Conservation (phyloP, 2,888 invertebrate species). For the Dryobotodes eremita region DNA sequence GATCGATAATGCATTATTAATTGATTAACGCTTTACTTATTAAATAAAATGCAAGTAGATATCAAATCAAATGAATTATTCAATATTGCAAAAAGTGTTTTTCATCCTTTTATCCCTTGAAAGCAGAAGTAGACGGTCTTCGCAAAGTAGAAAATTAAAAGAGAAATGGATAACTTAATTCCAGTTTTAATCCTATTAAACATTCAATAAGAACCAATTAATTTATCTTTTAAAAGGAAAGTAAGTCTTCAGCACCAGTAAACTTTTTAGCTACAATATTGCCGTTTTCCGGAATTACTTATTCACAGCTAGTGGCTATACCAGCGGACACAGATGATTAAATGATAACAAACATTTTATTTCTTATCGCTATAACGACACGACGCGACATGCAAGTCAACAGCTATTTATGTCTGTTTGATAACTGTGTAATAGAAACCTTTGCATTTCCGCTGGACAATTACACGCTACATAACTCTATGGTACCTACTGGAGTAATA, state of each 20-base stretch:
- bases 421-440: slow-evolving; percentile 64
- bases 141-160: slow-evolving; percentile 35
- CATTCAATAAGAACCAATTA: slow-evolving; percentile 57
- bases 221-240: slow-evolving; percentile 53
- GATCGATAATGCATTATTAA: not conserved
- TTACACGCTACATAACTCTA: slow-evolving; percentile 53
- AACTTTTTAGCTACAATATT: slow-evolving; percentile 31
- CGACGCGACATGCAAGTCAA: slow-evolving; percentile 58
- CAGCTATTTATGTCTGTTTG: slow-evolving; percentile 59
- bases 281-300: slow-evolving; percentile 38
- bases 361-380: slow-evolving; percentile 61
- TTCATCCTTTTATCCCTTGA: slow-evolving; percentile 30
- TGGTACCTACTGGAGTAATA: slow-evolving; percentile 36
- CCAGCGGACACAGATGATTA: slow-evolving; percentile 67
- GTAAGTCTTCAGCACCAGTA: slow-evolving; percentile 25
- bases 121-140: slow-evolving; percentile 14
- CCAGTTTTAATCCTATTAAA: slow-evolving; percentile 59
- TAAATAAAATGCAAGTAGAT: slow-evolving; percentile 14
- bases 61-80: slow-evolving; percentile 22
- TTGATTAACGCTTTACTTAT: not conserved
- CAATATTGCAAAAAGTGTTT: slow-evolving; percentile 13
- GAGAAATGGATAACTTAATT: slow-evolving; percentile 44
- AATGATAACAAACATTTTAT: slow-evolving; percentile 67
- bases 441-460: slow-evolving; percentile 61
- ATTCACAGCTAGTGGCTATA: slow-evolving; percentile 43